Evolutionary conservation across 2,797 vertebrate genomes (phyloP).

Genomic region (Paguma larvata): DNA sequence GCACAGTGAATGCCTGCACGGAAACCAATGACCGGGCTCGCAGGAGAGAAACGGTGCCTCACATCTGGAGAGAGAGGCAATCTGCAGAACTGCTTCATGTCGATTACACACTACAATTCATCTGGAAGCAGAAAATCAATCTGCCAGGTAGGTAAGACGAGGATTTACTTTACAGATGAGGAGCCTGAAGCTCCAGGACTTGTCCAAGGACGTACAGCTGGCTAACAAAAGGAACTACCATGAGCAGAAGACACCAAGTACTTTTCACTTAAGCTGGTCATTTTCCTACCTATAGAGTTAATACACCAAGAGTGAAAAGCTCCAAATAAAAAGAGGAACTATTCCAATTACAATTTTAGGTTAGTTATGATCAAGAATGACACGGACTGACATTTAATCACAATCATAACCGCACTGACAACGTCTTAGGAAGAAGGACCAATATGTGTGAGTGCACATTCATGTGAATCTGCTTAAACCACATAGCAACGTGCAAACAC

Average conservation of each 20-base stretch:
- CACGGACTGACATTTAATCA: not conserved
- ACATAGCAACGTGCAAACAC: not conserved
- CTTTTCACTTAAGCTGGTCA: not conserved
- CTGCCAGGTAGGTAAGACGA: not conserved
- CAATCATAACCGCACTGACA: not conserved
- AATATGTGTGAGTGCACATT: not conserved
- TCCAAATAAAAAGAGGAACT: not conserved
- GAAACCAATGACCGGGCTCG: not conserved
- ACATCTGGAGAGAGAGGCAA: not conserved
- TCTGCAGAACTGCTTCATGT: not conserved
- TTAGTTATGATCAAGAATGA: constrained; percentile 23
- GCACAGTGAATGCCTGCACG: not conserved
- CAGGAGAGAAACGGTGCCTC: not conserved
- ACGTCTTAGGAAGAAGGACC: not conserved
- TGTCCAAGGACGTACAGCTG: not conserved
- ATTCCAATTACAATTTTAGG: constrained; percentile 22
- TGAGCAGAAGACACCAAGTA: not conserved
- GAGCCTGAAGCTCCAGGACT: not conserved
- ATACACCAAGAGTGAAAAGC: not conserved
- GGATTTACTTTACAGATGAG: not conserved
- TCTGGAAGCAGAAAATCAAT: not conserved
- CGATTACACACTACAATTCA: not conserved
- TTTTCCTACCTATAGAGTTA: not conserved
- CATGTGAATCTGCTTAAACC: not conserved
- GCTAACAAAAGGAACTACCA: not conserved